These are phyloP conservation scores for Pachyrhynchus sulphureomaculatus DNA, from an alignment of 1,140 invertebrate species.

Conservation along the genomic window DNA sequence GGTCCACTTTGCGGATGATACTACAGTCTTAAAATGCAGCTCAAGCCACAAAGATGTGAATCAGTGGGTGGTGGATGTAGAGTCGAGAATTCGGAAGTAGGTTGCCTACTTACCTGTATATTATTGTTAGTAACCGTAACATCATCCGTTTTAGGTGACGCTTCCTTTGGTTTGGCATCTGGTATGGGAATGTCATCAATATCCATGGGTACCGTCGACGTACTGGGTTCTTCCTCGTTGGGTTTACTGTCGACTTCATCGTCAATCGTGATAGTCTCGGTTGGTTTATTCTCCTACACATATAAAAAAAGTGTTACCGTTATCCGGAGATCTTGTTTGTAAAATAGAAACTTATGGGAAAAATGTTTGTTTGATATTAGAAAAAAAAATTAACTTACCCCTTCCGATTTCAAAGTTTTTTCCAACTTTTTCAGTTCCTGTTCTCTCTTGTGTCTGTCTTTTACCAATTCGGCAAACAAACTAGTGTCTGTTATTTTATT, in stretches of 20 bases:
- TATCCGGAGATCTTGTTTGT: too few species aligned
- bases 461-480: conserved; percentile 84
- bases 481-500: conserved; percentile 75
- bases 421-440: conserved; percentile 69
- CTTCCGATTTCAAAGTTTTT: conserved; percentile 56
- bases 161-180: conserved; percentile 17
- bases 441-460: conserved; percentile 77
- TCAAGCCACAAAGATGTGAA: too few species aligned
- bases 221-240: conserved; percentile 7
- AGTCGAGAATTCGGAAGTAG: too few species aligned
- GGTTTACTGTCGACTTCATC: conserved; percentile 36
- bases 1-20: too few species aligned
- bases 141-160: conserved; percentile 32
- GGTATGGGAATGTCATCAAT: conserved; percentile 47
- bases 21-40: too few species aligned
- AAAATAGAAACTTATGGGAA: too few species aligned
- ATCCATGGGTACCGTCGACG: conserved; percentile 42
- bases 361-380: background rate
- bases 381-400: background rate
- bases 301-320: too few species aligned
- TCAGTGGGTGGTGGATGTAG: too few species aligned
- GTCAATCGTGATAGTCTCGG: conserved; percentile 17
- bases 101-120: conserved; percentile 3
- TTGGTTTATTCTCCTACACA: background rate
- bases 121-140: conserved; percentile 28